Conservation (phyloP, 2,888 invertebrate species). For the Mimachlamys varia region DNA sequence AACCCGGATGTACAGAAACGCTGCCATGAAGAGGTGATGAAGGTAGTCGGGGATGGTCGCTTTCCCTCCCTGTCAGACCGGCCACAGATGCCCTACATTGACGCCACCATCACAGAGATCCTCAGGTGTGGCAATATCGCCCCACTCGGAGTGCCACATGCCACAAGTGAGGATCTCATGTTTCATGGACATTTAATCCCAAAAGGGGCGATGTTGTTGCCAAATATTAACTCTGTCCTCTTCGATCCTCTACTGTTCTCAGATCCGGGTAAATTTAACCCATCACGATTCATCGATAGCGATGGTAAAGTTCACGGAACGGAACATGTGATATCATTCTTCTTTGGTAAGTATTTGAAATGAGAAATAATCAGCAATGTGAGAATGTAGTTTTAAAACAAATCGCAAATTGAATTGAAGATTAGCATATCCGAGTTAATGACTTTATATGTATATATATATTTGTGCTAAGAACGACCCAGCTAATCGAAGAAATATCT, state of each 20-base stretch:
- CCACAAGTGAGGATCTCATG: neutral
- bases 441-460: no score
- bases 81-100: neutral
- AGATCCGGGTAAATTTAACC: slow-evolving; percentile 23
- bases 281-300: neutral
- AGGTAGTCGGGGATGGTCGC: slow-evolving; percentile 40
- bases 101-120: slow-evolving; percentile 18
- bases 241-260: neutral
- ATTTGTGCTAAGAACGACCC: no score
- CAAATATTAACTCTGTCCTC: neutral
- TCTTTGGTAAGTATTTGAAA: neutral
- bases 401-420: no score
- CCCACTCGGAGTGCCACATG: slow-evolving; percentile 4
- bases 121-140: neutral
- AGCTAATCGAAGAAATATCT: no score
- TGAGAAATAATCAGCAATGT: no score
- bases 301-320: neutral
- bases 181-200: slow-evolving; percentile 17
- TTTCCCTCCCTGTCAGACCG: slow-evolving; percentile 2
- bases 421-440: no score
- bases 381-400: no score
- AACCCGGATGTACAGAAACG: slow-evolving; percentile 52
- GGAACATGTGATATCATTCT: neutral
- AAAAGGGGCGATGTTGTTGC: neutral
- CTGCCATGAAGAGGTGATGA: slow-evolving; percentile 45